Evolutionary conservation across 1,140 invertebrate genomes (phyloP).

Genomic region (Colletes latitarsis): DNA sequence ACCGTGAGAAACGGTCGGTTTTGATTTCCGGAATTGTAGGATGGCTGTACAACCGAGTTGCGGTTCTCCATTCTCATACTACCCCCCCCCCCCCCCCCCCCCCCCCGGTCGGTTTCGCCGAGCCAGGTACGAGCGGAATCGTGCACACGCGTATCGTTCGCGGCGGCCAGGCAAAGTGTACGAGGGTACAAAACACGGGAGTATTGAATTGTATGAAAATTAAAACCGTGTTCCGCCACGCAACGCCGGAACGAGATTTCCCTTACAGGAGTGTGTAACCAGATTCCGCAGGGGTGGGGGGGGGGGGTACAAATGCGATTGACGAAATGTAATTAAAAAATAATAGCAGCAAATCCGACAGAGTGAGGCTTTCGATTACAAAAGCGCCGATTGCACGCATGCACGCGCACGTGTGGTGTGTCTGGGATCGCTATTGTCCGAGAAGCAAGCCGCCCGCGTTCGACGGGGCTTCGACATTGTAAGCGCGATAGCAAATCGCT

Average conservation of each 20-base stretch:
- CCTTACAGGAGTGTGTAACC: slow-evolving; percentile 53
- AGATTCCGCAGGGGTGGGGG: not conserved
- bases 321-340: slow-evolving; percentile 61
- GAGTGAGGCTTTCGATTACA: slow-evolving; percentile 42
- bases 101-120: slow-evolving; percentile 38
- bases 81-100: slow-evolving; percentile 48
- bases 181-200: slow-evolving; percentile 37
- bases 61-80: slow-evolving; percentile 63
- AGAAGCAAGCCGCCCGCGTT: not conserved
- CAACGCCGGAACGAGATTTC: slow-evolving; percentile 30
- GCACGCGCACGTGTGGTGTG: not conserved
- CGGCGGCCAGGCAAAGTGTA: slow-evolving; percentile 36
- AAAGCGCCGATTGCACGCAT: slow-evolving; percentile 19
- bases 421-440: not conserved
- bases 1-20: slow-evolving; percentile 64
- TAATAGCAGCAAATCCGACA: slow-evolving; percentile 50
- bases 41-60: slow-evolving; percentile 57
- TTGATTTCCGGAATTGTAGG: slow-evolving; percentile 67
- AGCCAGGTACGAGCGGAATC: not conserved
- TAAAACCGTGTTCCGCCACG: slow-evolving; percentile 58
- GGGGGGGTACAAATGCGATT: slow-evolving; percentile 40
- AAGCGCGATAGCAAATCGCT: slow-evolving; percentile 13
- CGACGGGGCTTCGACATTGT: slow-evolving; percentile 18
- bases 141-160: slow-evolving; percentile 36
- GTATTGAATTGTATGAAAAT: slow-evolving; percentile 67